phyloP scores from a whole-genome alignment of 2,797 vertebrate genomes.

The Poeciliopsis presidionis region DNA sequence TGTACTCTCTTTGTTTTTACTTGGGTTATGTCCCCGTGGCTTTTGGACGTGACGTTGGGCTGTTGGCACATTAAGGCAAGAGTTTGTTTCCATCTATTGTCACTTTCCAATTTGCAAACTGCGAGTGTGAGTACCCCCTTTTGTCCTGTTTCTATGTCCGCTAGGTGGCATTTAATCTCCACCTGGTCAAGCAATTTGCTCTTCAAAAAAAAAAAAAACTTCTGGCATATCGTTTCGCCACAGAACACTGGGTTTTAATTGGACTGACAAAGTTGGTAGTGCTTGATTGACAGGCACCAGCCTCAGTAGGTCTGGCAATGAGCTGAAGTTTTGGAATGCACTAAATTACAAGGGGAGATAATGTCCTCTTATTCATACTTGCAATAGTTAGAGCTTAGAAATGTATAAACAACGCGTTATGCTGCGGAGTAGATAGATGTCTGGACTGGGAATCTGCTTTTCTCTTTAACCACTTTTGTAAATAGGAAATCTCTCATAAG shows the following conservation, averaged over 20 bases:
- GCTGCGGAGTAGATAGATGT: not conserved
- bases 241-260: slow-evolving; percentile 26
- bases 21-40: slow-evolving; percentile 8
- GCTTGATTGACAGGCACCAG: slow-evolving; percentile 12
- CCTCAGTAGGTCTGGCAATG: slow-evolving; percentile 10
- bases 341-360: not conserved
- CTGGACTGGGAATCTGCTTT: not conserved
- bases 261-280: slow-evolving; percentile 14
- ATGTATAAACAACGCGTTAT: not conserved
- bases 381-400: not conserved
- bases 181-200: slow-evolving; percentile 12
- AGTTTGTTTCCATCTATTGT: not conserved
- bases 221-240: slow-evolving; percentile 10
- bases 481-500: not conserved
- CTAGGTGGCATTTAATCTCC: slow-evolving; percentile 49
- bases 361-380: not conserved
- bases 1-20: slow-evolving; percentile 16
- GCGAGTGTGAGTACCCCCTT: not conserved
- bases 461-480: not conserved
- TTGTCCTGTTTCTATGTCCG: slow-evolving; percentile 18
- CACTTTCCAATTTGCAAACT: slow-evolving; percentile 17
- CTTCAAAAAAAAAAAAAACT: not conserved
- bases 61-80: slow-evolving; percentile 15
- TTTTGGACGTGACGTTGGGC: slow-evolving; percentile 23
- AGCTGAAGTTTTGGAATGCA: slow-evolving; percentile 18